Evolutionary conservation across 2,113 vertebrate genomes (phyloP).

Genomic region (Cyrtonyx montezumae): DNA sequence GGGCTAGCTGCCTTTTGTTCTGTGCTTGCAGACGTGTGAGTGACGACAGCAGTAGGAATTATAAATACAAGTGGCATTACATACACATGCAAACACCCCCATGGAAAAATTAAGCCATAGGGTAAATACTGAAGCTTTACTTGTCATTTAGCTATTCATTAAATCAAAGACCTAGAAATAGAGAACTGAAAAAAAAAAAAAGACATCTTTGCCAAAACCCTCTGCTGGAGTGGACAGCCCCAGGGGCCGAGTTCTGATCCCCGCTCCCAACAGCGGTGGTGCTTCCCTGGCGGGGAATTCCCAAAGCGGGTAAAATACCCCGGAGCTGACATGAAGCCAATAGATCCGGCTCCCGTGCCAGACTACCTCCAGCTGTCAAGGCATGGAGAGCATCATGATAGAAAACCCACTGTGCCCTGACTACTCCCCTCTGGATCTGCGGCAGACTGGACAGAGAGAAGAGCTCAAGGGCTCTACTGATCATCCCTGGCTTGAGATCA

Average conservation of each 20-base stretch:
- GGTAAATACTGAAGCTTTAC: constrained; percentile 66
- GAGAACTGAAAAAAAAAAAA: not conserved
- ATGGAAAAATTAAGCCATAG: constrained; percentile 33
- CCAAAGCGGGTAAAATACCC: constrained; percentile 28
- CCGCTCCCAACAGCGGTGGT: constrained; percentile 21
- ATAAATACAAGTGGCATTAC: constrained; percentile 26
- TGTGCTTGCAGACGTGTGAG: not conserved
- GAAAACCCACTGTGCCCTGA: constrained; percentile 16
- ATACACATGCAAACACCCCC: not conserved
- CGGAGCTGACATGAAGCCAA: constrained; percentile 33
- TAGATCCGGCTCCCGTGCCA: constrained; percentile 11
- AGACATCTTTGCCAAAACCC: constrained; percentile 54
- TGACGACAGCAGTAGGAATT: constrained; percentile 26
- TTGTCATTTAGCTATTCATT: constrained; percentile 68
- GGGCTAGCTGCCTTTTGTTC: constrained; percentile 27
- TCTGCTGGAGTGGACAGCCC: constrained; percentile 44
- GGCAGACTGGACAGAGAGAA: not conserved
- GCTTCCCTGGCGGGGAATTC: constrained; percentile 4
- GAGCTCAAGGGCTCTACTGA: not conserved
- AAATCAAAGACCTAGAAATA: constrained; percentile 58
- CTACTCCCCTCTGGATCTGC: not conserved
- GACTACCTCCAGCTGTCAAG: constrained; percentile 32
- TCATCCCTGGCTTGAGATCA: constrained; percentile 21
- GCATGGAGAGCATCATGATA: not conserved
- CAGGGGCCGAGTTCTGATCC: constrained; percentile 13